phyloP scores from a whole-genome alignment of 2,797 vertebrate species.

The Gorsachius magnificus region DNA sequence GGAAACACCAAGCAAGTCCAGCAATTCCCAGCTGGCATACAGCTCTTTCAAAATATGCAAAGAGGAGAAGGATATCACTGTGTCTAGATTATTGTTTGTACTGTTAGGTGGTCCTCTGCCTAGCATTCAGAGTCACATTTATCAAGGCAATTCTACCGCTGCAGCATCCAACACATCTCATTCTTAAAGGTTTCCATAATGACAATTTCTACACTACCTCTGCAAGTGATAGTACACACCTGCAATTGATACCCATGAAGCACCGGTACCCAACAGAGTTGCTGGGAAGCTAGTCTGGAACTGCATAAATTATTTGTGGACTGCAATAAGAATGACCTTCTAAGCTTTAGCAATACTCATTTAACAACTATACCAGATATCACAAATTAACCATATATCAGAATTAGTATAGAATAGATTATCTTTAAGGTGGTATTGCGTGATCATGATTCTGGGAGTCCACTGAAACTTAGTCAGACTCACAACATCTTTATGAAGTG shows the following conservation, averaged over 20 bases:
- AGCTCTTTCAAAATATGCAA: not conserved
- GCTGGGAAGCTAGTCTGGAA: not conserved
- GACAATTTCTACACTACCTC: not conserved
- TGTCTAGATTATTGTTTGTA: not conserved
- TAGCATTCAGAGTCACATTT: not conserved
- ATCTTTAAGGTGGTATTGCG: not conserved
- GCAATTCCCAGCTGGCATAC: not conserved
- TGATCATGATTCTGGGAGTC: too few relatives aligned
- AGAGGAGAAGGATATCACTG: not conserved
- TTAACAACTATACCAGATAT: not conserved
- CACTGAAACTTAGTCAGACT: not conserved
- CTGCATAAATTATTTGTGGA: not conserved
- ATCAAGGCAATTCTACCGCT: not conserved
- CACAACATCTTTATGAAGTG: not conserved
- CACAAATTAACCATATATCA: not conserved
- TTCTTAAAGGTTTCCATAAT: not conserved
- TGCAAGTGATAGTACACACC: not conserved
- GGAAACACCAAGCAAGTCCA: not conserved
- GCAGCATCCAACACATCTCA: not conserved
- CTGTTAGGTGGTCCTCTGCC: not conserved
- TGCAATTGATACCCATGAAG: not conserved
- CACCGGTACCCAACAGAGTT: not conserved
- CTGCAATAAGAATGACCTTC: not conserved
- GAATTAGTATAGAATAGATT: not conserved
- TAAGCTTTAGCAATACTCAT: not conserved